These are phyloP conservation scores for Psittacus erithacus DNA, from an alignment of 2,113 vertebrate genomes.

Conservation along the genomic window DNA sequence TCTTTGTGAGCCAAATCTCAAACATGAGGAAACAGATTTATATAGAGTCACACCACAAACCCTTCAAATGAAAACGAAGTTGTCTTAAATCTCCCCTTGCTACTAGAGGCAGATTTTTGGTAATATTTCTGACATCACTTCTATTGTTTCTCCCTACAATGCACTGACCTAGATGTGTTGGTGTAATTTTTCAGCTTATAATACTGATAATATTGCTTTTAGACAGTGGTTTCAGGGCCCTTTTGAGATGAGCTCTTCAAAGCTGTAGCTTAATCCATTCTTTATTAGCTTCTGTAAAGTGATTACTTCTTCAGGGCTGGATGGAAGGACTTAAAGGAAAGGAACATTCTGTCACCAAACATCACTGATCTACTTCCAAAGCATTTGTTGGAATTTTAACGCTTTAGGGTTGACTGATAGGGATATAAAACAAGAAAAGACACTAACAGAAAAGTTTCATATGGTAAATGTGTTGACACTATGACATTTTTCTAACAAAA, in stretches of 20 bases:
- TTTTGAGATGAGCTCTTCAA: constrained; percentile 64
- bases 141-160: constrained; percentile 47
- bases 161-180: constrained; percentile 51
- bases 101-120: not conserved
- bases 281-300: constrained; percentile 65
- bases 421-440: constrained; percentile 17
- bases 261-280: constrained; percentile 63
- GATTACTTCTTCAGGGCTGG: constrained; percentile 53
- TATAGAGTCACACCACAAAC: not conserved
- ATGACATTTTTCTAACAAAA: not conserved
- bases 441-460: not conserved
- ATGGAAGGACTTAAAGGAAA: constrained; percentile 28
- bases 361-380: not conserved
- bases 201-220: constrained; percentile 57
- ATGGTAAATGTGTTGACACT: not conserved
- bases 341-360: constrained; percentile 28
- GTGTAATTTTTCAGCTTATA: constrained; percentile 66
- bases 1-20: not conserved
- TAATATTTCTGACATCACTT: constrained; percentile 41
- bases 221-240: constrained; percentile 48
- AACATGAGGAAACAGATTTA: not conserved
- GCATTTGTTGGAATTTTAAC: not conserved
- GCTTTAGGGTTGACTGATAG: constrained; percentile 8
- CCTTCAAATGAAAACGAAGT: not conserved
- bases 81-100: not conserved